Evolutionary conservation across 2,888 invertebrate species (phyloP), one percentile per base, ranked within the genome.

Genomic region (Sisyra terminalis): DNA sequence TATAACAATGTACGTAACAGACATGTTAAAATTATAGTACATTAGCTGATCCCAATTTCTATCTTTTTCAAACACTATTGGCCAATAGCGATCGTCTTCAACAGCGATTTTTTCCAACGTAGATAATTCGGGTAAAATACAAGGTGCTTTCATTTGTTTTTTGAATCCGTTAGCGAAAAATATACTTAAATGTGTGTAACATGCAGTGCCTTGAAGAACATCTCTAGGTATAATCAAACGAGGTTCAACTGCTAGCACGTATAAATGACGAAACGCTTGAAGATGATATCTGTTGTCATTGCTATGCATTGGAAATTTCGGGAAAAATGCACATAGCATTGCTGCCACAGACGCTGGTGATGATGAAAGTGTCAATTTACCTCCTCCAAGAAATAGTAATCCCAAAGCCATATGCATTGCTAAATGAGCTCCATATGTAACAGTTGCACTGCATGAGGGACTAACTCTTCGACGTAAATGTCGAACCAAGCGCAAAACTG

Each of bases 231-330:
- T 67, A 41, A 98, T 67, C 9, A 97, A 65, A 9, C 97, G 69
- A 0, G 90, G 86, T 56, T 97, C 92, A 0, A 85, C 83, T 0
- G 97, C 96, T 48, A 98, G 59, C 0, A 94, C 93, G 61, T 97
- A 98, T 15, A 98, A 68, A 62, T 98, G 97, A 2, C 97, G 71
- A 55, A 98, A 81, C 0, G 97, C 96, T 72, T 98, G 97, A 44
- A 98, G 67, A 60, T 98, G 97, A 58, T 94, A 94, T 50, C 93
- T 79, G 60, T 97, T 97, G 54, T 98, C 97, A 56, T 88, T 89
- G 53, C 92, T 90, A 57, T 93, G 92, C 1, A 85, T 89, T 13
- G 96, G 94, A 63, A 92, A 96, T 59, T 94, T 92, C 1, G 98
- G 98, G 63, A 92, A 98, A 59, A 96, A 83, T 0, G 97, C 86